Evolutionary conservation across 2,113 vertebrate genomes (phyloP).

Genomic region (Daboia siamensis): DNA sequence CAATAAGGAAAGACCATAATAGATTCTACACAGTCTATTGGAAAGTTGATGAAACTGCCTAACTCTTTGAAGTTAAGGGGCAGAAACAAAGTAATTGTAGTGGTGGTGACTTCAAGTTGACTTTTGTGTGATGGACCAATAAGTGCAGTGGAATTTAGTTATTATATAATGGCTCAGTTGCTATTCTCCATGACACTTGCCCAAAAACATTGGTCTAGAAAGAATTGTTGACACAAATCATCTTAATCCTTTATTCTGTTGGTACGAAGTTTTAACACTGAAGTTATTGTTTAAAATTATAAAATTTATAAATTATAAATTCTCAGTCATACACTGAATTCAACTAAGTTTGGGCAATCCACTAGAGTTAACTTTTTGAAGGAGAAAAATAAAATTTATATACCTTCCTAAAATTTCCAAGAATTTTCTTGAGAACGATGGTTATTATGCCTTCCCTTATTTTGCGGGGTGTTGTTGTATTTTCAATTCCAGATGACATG

Average conservation of each 20-base stretch:
- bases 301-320: not conserved
- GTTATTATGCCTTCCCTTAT: not conserved
- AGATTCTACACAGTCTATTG: too few species aligned
- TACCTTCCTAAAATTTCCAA: not conserved
- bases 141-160: not conserved
- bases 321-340: not conserved
- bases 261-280: not conserved
- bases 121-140: not conserved
- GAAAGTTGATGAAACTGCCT: not conserved
- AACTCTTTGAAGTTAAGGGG: not conserved
- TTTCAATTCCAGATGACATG: constrained; percentile 75
- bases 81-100: not conserved
- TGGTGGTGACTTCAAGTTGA: not conserved
- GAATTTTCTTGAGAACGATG: not conserved
- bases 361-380: not conserved
- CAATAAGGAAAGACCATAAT: not conserved
- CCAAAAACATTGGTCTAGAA: not conserved
- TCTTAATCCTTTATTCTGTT: constrained; percentile 1
- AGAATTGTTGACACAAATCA: not conserved
- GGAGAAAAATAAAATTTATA: not conserved
- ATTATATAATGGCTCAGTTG: not conserved
- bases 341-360: not conserved
- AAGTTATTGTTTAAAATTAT: not conserved
- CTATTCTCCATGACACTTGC: not conserved
- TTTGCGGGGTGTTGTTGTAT: constrained; percentile 35